Evolutionary conservation across 2,113 vertebrate species (phyloP), one percentile per base, ranked within the genome.

Genomic region (Alectura lathami): DNA sequence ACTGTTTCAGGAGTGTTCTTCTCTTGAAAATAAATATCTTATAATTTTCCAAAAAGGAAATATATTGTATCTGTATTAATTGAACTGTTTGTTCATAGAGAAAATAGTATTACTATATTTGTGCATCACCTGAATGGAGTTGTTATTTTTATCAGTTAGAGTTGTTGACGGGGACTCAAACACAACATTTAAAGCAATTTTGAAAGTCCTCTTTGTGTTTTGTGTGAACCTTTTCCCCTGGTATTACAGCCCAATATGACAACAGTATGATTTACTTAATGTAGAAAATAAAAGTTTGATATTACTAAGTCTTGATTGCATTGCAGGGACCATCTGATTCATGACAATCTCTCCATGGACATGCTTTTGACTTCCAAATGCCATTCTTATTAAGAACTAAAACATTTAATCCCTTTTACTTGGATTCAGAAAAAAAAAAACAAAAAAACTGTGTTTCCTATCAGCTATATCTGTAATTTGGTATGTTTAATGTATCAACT

Each of bases 371-470:
- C 67, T 94, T 97, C 79, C 83, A 75, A 93, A 91, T 42, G 36
- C 27, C 80, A 84, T 96, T 91, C 82, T 79, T 64, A 29, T 57
- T 77, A 84, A 56, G 63, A 89, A 83, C 30, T 72, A 93, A 92
- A 94, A 74, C 84, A 89, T 57, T 56, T 87, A 64, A 54, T 22
- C 64, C 77, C 69, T 92, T 95, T 94, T 64, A 63, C 89, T 89
- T 89, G 75, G 62, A 79, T 83, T 96, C 77, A 86, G 91, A 95
- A 94, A 97, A 94, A n/a, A n/a, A n/a, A n/a, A n/a, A n/a, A n/a
- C n/a, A n/a, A n/a, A n/a, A 56, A 92, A 86, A 93, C 11, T 50
- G 72, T 96, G 72, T 96, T 91, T 96, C 81, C 80, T 91, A 87
- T 51, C 42, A 91, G 85, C 89, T 57, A n/a, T 70, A 86, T 85